These are phyloP conservation scores for Lucilia sericata DNA, from an alignment of 1,140 invertebrate species.

Conservation along the genomic window DNA sequence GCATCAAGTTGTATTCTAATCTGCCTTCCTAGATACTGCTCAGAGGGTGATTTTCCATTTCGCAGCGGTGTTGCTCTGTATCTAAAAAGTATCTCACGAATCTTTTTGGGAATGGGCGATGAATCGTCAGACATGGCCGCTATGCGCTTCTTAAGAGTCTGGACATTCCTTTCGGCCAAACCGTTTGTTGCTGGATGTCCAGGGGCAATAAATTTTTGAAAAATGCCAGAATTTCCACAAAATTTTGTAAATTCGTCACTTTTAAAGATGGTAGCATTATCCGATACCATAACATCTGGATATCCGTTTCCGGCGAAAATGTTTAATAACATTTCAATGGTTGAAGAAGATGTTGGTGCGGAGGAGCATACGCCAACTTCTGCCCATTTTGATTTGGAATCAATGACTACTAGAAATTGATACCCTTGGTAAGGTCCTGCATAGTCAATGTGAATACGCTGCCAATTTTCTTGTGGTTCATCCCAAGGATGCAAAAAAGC, in stretches of 20 bases:
- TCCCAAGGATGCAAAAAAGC: conserved; percentile 43
- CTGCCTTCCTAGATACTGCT: no score
- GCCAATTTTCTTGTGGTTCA: conserved; percentile 25
- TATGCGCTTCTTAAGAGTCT: conserved; percentile 52
- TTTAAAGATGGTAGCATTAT: conserved; percentile 53
- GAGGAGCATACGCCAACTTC: not conserved
- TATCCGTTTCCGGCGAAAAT: conserved; percentile 49
- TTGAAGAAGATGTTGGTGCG: conserved; percentile 40
- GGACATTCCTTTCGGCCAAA: conserved; percentile 56
- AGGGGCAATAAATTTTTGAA: conserved; percentile 56
- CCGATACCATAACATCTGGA: conserved; percentile 38
- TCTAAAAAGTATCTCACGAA: not conserved
- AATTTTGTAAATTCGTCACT: conserved; percentile 30
- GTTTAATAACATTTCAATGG: conserved; percentile 32
- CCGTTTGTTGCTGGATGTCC: conserved; percentile 59
- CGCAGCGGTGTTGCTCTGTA: not conserved
- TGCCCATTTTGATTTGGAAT: conserved; percentile 8
- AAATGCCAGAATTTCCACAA: conserved; percentile 49
- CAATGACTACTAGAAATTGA: not conserved
- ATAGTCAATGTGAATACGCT: conserved; percentile 38
- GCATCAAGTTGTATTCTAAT: no score
- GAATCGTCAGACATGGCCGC: not conserved
- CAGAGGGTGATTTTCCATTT: not conserved
- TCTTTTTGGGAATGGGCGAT: not conserved
- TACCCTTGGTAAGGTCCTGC: not conserved